Base-by-base conservation (phyloP, 2,888 invertebrate genomes). In the Steinernema hermaphroditum region DNA sequence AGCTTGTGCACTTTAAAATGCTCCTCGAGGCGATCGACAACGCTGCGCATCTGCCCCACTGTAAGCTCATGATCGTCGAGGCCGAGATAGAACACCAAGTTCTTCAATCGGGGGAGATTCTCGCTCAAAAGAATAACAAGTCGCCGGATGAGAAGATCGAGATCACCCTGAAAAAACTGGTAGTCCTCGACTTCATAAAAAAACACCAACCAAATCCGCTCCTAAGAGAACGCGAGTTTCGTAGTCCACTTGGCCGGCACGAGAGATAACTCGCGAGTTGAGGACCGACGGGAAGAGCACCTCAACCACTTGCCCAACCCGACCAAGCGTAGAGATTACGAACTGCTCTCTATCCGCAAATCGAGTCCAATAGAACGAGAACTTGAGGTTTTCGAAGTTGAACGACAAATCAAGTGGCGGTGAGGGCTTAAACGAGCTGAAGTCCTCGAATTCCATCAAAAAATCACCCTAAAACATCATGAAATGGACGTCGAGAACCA, bases 271-370 rank as follows among this genome's bases (percentile, higher is more conserved):
- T 6, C 62, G 50, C 14, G 12, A 14, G 41, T 72, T 46, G 16
- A 24, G 22, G 9, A 9, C 73, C 27, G 78, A 78, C 16, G 82
- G 82, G 46, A 79, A 79, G 19, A 81, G 70, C 2, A 83, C 77
- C 54, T 83, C 81, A 34, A 81, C 70, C 0, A 82, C 75, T 71
- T 81, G 79, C 9, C 82, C 83, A 44, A 83, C 76, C 14, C 79
- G 74, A 9, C 79, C 80, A 8, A 81, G 75, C 16, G 74, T 57
- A 37, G 81, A 77, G 74, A 83, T 71, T 27, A 78, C 77, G 41
- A 83, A 71, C 41, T 82, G 69, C 57, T 82, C 79, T 22, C 75
- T 76, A 43, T 82, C 81, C 9, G 69, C 72, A 72, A 83, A 82
- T 2, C 77, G 69, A 6, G 78, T 80, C 19, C 82, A 73, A 8